Evolutionary conservation across 2,113 vertebrate species (phyloP).

Genomic region (Panurus biarmicus): DNA sequence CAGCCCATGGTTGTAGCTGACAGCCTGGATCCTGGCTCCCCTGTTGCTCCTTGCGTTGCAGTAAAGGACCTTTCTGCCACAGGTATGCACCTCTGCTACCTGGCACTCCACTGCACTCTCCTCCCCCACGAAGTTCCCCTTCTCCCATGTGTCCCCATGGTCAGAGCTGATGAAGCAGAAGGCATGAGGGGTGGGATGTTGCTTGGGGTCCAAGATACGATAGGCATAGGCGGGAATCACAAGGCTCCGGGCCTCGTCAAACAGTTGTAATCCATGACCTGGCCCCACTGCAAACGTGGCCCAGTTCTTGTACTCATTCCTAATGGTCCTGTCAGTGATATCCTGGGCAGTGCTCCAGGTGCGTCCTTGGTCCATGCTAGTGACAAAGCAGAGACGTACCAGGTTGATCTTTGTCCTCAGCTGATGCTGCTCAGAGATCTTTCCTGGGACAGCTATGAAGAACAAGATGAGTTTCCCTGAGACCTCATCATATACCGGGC

Average conservation of each 20-base stretch:
- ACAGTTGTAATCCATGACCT: constrained; percentile 83
- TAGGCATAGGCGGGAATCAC: constrained; percentile 87
- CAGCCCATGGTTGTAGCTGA: constrained; percentile 72
- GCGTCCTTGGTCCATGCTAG: constrained; percentile 74
- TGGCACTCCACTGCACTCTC: constrained; percentile 75
- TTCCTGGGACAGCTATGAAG: constrained; percentile 81
- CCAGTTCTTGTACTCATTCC: constrained; percentile 68
- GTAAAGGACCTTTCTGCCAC: constrained; percentile 70
- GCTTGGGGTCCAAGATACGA: background rate
- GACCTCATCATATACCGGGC: constrained; percentile 60
- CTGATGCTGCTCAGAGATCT: constrained; percentile 80
- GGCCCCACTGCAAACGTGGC: constrained; percentile 88
- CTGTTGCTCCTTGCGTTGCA: constrained; percentile 78
- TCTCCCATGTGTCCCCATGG: constrained; percentile 72
- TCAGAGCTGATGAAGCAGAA: constrained; percentile 83
- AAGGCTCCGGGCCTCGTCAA: constrained; percentile 55
- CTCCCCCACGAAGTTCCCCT: constrained; percentile 58
- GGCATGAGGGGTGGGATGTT: constrained; percentile 48
- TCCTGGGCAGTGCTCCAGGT: constrained; percentile 79
- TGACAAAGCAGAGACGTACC: constrained; percentile 80
- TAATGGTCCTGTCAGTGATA: constrained; percentile 72
- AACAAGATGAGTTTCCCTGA: constrained; percentile 77
- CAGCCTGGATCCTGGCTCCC: constrained; percentile 76
- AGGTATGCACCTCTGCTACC: constrained; percentile 75
- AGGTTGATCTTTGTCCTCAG: constrained; percentile 77